Percentiles rank a stretch among this genome's conserved stretches.
Evolutionary conservation across 1,140 invertebrate species (phyloP).

Genomic region (Neodiprion pinetum): DNA sequence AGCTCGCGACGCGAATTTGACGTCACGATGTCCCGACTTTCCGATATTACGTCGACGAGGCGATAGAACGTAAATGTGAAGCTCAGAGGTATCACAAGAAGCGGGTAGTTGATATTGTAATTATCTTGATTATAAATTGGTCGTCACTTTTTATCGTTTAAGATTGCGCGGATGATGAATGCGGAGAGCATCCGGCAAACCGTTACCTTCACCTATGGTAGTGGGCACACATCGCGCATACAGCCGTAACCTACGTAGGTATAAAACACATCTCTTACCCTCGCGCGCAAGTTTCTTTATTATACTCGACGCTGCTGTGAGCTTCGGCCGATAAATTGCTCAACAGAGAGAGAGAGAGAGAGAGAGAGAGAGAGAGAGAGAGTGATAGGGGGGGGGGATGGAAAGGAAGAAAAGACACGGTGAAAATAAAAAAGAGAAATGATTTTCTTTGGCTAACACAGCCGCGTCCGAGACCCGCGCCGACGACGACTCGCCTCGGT

Average conservation of each 20-base stretch:
- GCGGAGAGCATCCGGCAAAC: slow-evolving; percentile 39
- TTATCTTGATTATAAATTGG: slow-evolving; percentile 50
- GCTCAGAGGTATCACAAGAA: not conserved
- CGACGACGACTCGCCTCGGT: too few species aligned
- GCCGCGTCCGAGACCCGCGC: not conserved
- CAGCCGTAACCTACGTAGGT: not conserved
- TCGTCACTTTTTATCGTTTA: slow-evolving; percentile 47
- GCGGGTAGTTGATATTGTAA: slow-evolving; percentile 46
- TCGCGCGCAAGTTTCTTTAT: slow-evolving; percentile 4
- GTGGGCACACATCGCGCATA: not conserved
- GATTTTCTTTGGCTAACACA: not conserved
- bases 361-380: slow-evolving; percentile 14
- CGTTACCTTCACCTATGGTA: slow-evolving; percentile 42
- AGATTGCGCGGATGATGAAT: slow-evolving; percentile 46
- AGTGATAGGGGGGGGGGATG: not conserved
- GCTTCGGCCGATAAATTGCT: slow-evolving; percentile 1
- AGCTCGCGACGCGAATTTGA: too few species aligned
- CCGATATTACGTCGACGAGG: slow-evolving; percentile 15
- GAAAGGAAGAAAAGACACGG: too few species aligned
- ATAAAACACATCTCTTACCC: slow-evolving; percentile 20
- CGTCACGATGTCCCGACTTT: not conserved
- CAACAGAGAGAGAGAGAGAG: slow-evolving; percentile 7
- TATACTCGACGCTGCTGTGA: not conserved
- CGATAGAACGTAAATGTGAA: too few species aligned
- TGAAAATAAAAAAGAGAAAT: too few species aligned